Base-by-base conservation (phyloP, 2,113 vertebrate genomes). In the Hemichromis elongatus region DNA sequence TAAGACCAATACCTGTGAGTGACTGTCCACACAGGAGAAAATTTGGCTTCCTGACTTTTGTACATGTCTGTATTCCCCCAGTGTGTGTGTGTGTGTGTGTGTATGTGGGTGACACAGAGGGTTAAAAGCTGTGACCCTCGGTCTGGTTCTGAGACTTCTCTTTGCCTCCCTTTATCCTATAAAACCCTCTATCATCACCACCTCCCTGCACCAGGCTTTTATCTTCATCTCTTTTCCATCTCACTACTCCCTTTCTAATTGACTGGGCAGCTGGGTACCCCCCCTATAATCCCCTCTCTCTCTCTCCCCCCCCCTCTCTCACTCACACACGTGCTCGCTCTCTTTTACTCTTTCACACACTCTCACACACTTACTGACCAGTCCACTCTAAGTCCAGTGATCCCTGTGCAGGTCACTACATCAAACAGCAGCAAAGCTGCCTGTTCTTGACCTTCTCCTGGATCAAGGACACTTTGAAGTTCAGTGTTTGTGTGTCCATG, bases 401-500 rank as follows among this genome's bases (percentile, higher is more conserved):
- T 86, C 82, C 81, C 82, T 7, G 6, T 40, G 61, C 75, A 70
- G 94, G 93, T 95, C 93, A 93, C 83, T 40, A 93, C 91, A 91
- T 94, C 93, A 94, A 95, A 95, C 81, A 28, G 53, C 86, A 30
- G 47, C 68, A 75, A 68, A 85, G 89, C 53, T 28, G 75, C 78
- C 89, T 85, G 88, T 85, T 93, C 86, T 92, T 95, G 92, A 95
- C 94, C 90, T 92, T 89, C 80, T 70, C 37, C 21, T 75, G 53
- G 85, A 93, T 93, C 89, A 90, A 95, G 92, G 91, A 89, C 53
- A 88, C 93, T 96, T 95, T 93, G 93, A 96, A 93, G 88, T 56
- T 87, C 57, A 57, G 50, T 63, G 80, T 78, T 21, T 66, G 45
- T 79, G 33, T 61, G 78, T 77, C 53, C 40, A 61, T 77, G 54